These are phyloP conservation scores for Drosophila multiciliata DNA, from an alignment of 2,888 invertebrate species.

Conservation along the genomic window DNA sequence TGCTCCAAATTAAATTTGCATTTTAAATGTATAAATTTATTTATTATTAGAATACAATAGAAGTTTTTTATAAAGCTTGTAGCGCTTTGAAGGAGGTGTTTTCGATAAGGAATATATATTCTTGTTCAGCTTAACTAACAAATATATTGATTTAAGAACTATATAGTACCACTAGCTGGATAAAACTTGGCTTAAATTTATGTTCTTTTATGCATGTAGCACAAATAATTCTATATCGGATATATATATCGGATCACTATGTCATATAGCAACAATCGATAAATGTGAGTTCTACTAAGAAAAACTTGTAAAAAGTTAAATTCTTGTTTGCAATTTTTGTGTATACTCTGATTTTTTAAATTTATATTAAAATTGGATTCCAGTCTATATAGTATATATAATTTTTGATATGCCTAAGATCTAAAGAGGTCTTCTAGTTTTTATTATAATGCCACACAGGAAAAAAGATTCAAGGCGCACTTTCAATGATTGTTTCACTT, in stretches of 20 bases:
- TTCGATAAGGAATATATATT: not conserved
- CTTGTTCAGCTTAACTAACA: not conserved
- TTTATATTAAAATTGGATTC: not conserved
- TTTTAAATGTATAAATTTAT: not conserved
- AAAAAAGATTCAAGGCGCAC: slow-evolving; percentile 8
- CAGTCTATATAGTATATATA: not conserved
- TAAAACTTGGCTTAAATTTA: not conserved
- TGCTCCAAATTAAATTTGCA: not conserved
- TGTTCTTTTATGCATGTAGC: not conserved
- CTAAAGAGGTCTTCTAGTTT: not conserved
- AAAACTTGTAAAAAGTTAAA: not conserved
- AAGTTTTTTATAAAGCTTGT: not conserved
- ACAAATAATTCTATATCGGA: not conserved
- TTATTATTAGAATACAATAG: not conserved
- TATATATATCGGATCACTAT: not conserved
- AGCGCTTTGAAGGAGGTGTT: not conserved
- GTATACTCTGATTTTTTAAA: too few species aligned
- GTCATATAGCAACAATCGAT: too few species aligned
- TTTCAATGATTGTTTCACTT: slow-evolving; percentile 51
- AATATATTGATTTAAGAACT: not conserved
- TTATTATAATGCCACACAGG: not conserved
- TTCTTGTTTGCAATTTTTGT: not conserved
- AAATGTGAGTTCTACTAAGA: not conserved
- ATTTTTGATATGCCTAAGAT: not conserved
- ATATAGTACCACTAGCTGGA: not conserved